Evolutionary conservation across 2,797 vertebrate species (phyloP).

Genomic region (Poecilia velifera): DNA sequence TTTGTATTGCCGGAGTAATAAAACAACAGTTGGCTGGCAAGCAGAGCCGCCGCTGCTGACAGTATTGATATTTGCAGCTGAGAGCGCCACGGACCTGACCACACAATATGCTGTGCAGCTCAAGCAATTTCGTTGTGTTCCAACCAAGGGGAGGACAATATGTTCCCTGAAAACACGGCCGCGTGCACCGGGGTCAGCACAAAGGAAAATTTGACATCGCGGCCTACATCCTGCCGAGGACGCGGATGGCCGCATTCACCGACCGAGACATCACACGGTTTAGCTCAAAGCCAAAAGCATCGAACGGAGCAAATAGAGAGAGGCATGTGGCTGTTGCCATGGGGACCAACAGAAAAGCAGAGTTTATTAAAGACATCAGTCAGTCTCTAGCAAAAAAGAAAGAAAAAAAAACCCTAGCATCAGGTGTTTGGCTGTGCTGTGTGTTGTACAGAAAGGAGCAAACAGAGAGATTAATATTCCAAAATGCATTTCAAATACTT

Average conservation of each 20-base stretch:
- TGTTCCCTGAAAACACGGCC: conserved; percentile 33
- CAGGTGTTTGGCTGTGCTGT: conserved; percentile 27
- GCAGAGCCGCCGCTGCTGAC: conserved; percentile 21
- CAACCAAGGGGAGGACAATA: conserved; percentile 7
- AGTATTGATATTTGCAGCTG: conserved; percentile 28
- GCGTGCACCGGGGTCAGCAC: neutral
- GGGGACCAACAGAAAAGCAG: conserved; percentile 71
- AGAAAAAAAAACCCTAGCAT: conserved; percentile 38
- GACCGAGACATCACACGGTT: conserved; percentile 19
- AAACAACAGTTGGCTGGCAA: conserved; percentile 30
- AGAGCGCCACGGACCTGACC: conserved; percentile 19
- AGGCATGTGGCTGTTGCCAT: conserved; percentile 73
- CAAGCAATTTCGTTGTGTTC: conserved; percentile 33
- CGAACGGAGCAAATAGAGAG: conserved; percentile 47
- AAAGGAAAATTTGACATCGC: conserved; percentile 18
- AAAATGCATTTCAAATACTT: neutral
- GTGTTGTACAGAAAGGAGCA: neutral
- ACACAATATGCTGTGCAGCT: conserved; percentile 18
- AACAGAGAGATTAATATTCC: conserved; percentile 7
- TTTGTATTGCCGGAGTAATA: conserved; percentile 25
- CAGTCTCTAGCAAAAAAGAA: conserved; percentile 34
- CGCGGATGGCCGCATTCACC: conserved; percentile 21
- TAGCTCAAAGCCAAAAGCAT: conserved; percentile 47
- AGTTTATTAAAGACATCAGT: conserved; percentile 67
- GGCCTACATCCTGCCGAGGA: conserved; percentile 22